Evolutionary conservation across 2,888 invertebrate species (phyloP), one percentile per base, ranked within the genome.

Genomic region (Caenorhabditis angaria): DNA sequence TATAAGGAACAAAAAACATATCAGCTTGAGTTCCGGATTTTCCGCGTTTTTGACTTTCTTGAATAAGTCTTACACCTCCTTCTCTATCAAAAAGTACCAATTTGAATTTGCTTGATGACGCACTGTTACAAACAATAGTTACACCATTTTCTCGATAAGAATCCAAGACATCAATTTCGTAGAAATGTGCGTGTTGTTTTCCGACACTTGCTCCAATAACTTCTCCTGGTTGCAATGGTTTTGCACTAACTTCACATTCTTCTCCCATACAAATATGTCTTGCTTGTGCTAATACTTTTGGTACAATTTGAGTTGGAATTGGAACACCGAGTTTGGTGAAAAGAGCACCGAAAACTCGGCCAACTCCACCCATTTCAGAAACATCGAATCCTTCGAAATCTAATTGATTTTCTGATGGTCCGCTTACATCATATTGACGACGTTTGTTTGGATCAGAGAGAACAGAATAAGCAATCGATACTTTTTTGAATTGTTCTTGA

Each of bases 321-420:
- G 88, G 88, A 1, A 87, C 87, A 27, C 88, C 88, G 18, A 87
- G 79, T 57, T 85, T 87, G 6, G 82, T 80, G 76, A 87, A 88
- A 50, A 87, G 80, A 1, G 87, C 87, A 27, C 87, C 87, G 61
- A 87, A 87, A 10, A 87, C 85, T 0, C 87, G 83, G 8, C 88
- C 86, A 12, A 87, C 82, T 27, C 85, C 83, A 8, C 88, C 87
- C 65, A 87, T 70, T 65, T 88, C 86, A 8, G 83, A 83, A 20
- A 88, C 81, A 59, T 87, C 87, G 59, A 87, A 78, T 8, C 87
- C 87, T 51, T 85, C 86, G 65, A 86, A 86, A 62, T 87, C 87
- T 2, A 83, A 63, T 41, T 84, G 78, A 58, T 83, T 80, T 18
- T 79, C 78, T 8, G 81, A 82, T 4, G 86, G 86, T 0, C 88